These are phyloP conservation scores for Lepidocyrtinus sp. DNA, from an alignment of 2,888 invertebrate genomes.

Conservation along the genomic window DNA sequence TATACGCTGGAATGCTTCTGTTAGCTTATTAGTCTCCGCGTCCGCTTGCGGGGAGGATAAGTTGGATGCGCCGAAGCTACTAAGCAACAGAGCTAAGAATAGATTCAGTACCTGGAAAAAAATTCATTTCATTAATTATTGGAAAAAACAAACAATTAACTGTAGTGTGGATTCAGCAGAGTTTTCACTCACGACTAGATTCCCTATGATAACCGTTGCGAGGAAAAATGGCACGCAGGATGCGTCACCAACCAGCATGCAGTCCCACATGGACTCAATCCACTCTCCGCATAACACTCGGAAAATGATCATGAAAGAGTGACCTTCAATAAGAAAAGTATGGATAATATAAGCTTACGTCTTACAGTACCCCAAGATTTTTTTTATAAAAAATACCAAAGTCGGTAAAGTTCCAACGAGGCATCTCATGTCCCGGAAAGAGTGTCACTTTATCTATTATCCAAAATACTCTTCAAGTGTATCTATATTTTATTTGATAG, in stretches of 20 bases:
- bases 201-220: constrained; percentile 98
- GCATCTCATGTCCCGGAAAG: constrained; percentile 88
- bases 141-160: too few relatives aligned
- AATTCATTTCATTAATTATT: too few relatives aligned
- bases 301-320: constrained; percentile 99
- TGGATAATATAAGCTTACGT: too few relatives aligned
- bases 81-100: constrained; percentile 99
- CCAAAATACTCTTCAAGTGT: neutral
- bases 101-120: constrained; percentile 98
- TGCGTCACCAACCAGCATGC: constrained; percentile 83
- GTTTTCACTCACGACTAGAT: too few relatives aligned
- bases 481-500: neutral
- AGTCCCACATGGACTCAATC: constrained; percentile 99
- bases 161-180: too few relatives aligned
- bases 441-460: too few relatives aligned
- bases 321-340: too few relatives aligned
- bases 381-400: too few relatives aligned
- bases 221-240: constrained; percentile 98
- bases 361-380: too few relatives aligned
- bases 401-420: constrained; percentile 75
- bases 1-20: constrained; percentile 97
- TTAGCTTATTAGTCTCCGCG: constrained; percentile 93
- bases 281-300: constrained; percentile 98
- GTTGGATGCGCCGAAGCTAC: constrained; percentile 98
- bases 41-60: constrained; percentile 87